Percentiles rank a stretch among this genome's conserved stretches.
These are phyloP conservation scores for Adrianichthys oophorus DNA, from an alignment of 2,797 vertebrate genomes.

Conservation along the genomic window DNA sequence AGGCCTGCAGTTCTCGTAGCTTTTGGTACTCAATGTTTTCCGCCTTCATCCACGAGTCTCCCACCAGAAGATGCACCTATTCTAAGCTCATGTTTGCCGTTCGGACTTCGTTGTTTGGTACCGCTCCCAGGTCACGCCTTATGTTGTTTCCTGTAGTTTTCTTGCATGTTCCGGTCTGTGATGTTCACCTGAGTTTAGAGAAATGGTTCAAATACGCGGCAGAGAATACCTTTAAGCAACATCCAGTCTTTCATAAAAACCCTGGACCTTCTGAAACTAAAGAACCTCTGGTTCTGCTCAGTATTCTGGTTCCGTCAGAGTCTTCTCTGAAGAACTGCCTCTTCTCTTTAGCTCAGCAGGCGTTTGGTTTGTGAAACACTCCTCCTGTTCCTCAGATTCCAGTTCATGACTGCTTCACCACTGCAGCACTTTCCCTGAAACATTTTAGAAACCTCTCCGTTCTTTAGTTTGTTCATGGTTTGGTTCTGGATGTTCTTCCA, in stretches of 20 bases:
- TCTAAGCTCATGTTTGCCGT: conserved; percentile 64
- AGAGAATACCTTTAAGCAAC: too few relatives aligned
- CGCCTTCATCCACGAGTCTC: too few relatives aligned
- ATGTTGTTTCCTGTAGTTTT: conserved; percentile 46
- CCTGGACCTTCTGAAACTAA: too few relatives aligned
- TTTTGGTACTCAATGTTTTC: conserved; percentile 58
- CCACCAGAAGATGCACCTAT: conserved; percentile 38
- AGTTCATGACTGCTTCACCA: conserved; percentile 32
- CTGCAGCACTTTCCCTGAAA: conserved; percentile 53
- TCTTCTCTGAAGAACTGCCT: too few relatives aligned
- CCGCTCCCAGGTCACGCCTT: conserved; percentile 63
- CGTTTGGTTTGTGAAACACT: too few relatives aligned
- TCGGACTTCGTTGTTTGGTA: conserved; percentile 64
- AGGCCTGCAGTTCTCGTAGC: conserved; percentile 64
- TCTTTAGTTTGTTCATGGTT: conserved; percentile 7
- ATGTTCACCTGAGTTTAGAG: conserved; percentile 27
- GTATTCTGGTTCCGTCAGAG: too few relatives aligned
- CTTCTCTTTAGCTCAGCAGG: too few relatives aligned
- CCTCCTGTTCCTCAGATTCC: background rate
- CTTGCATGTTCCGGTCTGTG: conserved; percentile 60
- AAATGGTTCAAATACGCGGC: conserved; percentile 4
- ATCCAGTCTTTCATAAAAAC: too few relatives aligned
- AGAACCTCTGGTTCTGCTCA: too few relatives aligned
- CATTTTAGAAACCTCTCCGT: conserved; percentile 3
- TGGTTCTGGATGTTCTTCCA: conserved; percentile 12